These are phyloP conservation scores for Theristicus caerulescens DNA, from an alignment of 2,113 vertebrate species.

Conservation along the genomic window DNA sequence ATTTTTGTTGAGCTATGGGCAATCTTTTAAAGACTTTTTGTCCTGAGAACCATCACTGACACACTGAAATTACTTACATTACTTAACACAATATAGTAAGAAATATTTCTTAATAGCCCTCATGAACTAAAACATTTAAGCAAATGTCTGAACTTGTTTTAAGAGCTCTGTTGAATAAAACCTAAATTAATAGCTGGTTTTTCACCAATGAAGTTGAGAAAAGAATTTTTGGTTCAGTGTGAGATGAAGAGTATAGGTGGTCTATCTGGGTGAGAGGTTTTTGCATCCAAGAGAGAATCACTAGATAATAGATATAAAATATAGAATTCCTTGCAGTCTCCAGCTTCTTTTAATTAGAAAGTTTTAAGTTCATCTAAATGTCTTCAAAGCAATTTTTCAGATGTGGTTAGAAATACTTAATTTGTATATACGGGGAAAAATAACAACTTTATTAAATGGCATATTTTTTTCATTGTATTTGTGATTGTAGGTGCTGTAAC, in stretches of 20 bases:
- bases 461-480: not conserved
- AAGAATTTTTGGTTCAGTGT: not conserved
- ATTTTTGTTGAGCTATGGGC: not conserved
- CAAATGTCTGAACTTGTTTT: not conserved
- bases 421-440: not conserved
- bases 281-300: not conserved
- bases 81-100: not conserved
- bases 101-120: not conserved
- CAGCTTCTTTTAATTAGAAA: not conserved
- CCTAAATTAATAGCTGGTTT: not conserved
- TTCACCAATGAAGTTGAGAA: not conserved
- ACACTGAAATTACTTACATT: not conserved
- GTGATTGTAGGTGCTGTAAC: not conserved
- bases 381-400: not conserved
- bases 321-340: not conserved
- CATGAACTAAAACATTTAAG: not conserved
- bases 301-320: not conserved
- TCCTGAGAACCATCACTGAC: not conserved
- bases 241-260: not conserved
- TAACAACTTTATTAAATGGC: not conserved
- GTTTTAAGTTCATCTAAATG: not conserved
- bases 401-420: not conserved
- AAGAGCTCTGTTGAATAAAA: not conserved
- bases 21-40: not conserved
- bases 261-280: not conserved